Base-by-base conservation (phyloP, 2,113 vertebrate species). In the Puma concolor region DNA sequence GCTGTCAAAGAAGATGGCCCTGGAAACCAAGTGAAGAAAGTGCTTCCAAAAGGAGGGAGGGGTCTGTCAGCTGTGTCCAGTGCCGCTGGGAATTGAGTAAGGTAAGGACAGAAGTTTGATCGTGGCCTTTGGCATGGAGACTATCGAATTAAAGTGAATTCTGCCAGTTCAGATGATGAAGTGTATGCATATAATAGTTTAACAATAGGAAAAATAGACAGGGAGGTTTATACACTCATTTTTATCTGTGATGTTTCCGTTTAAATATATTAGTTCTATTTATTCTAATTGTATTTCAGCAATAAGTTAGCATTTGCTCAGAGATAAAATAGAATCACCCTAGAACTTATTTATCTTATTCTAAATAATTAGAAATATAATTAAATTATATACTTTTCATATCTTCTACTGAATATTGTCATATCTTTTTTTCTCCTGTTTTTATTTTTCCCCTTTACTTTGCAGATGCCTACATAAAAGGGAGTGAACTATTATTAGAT, bases 231-330 rank as follows among this genome's bases (percentile, higher is more conserved):
- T 76, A 74, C 2, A 54, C 19, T 84, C 27, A n/a, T 85, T 96
- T 92, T 94, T 33, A 67, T 57, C 17, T 86, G 7, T 66, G 57
- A 72, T 74, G 29, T 92, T 95, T 81, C 38, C 33, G 44, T 36
- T 88, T 80, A 97, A 80, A 92, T 33, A 31, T 36, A n/a, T 79
- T 64, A 52, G 7, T 48, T 87, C 81, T 85, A 83, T 91, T 92
- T 86, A 64, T 71, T 85, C 64, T 80, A 89, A 44, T 10, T 86
- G 4, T 72, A 52, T 76, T 80, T 85, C 87, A 81, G 60, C 29
- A 69, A 85, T 63, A 89, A 91, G 71, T 80, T 50, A 29, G 2
- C 27, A 52, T 67, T 79, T 89, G 48, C 38, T 94, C 50, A 92
- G 7, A 71, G 72, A 60, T 77, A 92, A 94, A 69, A 71, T 48